phyloP scores from a whole-genome alignment of 2,888 invertebrate species.

The Drosophila melanocephala region DNA sequence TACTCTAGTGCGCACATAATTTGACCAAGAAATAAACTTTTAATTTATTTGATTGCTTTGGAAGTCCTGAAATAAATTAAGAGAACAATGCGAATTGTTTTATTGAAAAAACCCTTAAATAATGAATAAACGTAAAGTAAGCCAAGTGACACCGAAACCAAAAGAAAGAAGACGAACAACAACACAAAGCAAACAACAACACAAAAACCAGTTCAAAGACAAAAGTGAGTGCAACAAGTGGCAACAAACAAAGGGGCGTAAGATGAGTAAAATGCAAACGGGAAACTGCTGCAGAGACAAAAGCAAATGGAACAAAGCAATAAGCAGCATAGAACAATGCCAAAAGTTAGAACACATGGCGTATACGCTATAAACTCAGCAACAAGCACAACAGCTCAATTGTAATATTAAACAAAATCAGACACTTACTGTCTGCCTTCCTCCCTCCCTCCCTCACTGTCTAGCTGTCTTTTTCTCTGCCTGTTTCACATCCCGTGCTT shows the following conservation, averaged over 20 bases:
- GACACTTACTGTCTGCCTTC: constrained; percentile 7
- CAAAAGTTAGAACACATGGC: constrained; percentile 41
- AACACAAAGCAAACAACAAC: constrained; percentile 7
- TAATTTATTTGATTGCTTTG: constrained; percentile 43
- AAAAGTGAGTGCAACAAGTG: constrained; percentile 57
- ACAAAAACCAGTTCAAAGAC: constrained; percentile 19
- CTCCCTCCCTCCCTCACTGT: not conserved
- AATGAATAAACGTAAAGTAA: constrained; percentile 37
- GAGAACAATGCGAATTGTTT: constrained; percentile 42
- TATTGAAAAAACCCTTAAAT: constrained; percentile 37
- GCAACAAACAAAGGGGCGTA: constrained; percentile 52
- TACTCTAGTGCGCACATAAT: constrained; percentile 21
- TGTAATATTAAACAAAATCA: constrained; percentile 59
- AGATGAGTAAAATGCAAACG: constrained; percentile 49
- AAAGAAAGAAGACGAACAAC: not conserved
- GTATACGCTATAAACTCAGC: constrained; percentile 38
- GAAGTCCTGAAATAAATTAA: constrained; percentile 6
- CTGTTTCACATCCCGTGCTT: not conserved
- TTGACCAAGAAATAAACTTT: constrained; percentile 18
- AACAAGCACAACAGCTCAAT: constrained; percentile 47
- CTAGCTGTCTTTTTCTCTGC: not conserved
- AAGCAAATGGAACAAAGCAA: constrained; percentile 18
- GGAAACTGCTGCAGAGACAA: constrained; percentile 38
- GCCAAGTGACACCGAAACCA: constrained; percentile 26
- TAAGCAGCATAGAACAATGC: constrained; percentile 19